phyloP scores from a whole-genome alignment of 2,888 invertebrate species.

The Amblyteles armatorius region DNA sequence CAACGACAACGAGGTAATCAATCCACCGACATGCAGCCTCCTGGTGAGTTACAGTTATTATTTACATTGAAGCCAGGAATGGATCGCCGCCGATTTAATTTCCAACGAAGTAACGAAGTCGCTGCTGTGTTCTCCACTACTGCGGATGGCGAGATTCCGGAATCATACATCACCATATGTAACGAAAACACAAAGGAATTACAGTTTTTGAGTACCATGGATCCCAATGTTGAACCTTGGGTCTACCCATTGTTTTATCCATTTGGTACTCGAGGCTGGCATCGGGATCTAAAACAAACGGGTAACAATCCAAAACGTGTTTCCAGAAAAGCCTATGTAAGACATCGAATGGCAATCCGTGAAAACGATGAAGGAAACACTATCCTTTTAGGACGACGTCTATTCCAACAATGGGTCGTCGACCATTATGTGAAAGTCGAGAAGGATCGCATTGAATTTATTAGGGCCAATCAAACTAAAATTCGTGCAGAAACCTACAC shows the following conservation, averaged over 20 bases:
- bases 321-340: slow-evolving; percentile 49
- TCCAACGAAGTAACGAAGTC: slow-evolving; percentile 65
- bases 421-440: slow-evolving; percentile 66
- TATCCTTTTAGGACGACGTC: slow-evolving; percentile 52
- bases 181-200: slow-evolving; percentile 63
- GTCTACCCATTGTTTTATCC: slow-evolving; percentile 71
- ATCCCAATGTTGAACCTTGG: slow-evolving; percentile 43
- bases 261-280: slow-evolving; percentile 59
- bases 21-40: slow-evolving; percentile 23
- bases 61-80: slow-evolving; percentile 60
- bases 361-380: slow-evolving; percentile 45
- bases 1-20: slow-evolving; percentile 44
- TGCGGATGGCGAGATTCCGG: slow-evolving; percentile 68
- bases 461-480: slow-evolving; percentile 57
- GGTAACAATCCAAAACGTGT: slow-evolving; percentile 35
- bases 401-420: slow-evolving; percentile 64
- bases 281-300: slow-evolving; percentile 27
- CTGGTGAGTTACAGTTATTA: slow-evolving; percentile 55
- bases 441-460: slow-evolving; percentile 57
- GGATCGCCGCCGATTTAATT: slow-evolving; percentile 66
- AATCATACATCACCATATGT: slow-evolving; percentile 64
- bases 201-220: slow-evolving; percentile 64
- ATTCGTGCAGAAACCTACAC: slow-evolving; percentile 62
- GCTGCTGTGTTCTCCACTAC: slow-evolving; percentile 63
- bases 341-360: slow-evolving; percentile 56